Evolutionary conservation across 2,113 vertebrate species (phyloP), one percentile per base, ranked within the genome.

Genomic region (Peromyscus leucopus): DNA sequence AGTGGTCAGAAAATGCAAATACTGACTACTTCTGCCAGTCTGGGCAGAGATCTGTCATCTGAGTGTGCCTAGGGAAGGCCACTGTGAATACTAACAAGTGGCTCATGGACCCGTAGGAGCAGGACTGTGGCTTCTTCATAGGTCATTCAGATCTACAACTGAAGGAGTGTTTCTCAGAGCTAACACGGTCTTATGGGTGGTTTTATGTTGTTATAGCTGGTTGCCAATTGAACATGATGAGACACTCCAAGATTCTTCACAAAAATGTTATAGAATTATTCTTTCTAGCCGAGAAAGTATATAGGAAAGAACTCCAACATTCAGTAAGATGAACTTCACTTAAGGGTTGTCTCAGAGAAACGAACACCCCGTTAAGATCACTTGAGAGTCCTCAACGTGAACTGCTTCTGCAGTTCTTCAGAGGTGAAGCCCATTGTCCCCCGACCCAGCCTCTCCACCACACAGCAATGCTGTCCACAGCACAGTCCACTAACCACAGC

Each of bases 391-490:
- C 19, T 6, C 48, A 28, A 57, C 21, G 3, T 15, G 31, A 48
- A 28, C 61, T 7, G 4, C 42, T 51, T 46, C 46, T 74, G 10
- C 11, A 31, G 33, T 31, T 31, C 22, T 71, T 89, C 10, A 1
- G 5, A 71, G 13, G 36, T 21, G 10, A 21, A n/a, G 13, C 57
- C 26, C 55, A 3, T 59, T 59, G 22, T 31, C 26, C 0, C 0
- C 0, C 7, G 75, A n/a, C 67, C 36, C 36, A 12, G 6, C 9
- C 19, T 0, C 36, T 13, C 39, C 48, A 7, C 33, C 0, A 0
- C n/a, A 11, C 21, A 1, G 65, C 28, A 22, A 0, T 1, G 42
- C 48, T 36, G 46, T 1, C 10, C 5, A n/a, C 24, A 19, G 63
- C 22, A 4, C 0, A 80, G 76, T 24, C 51, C 6, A 5, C 1